Base-by-base conservation (phyloP, 2,888 invertebrate species). In the Harpalus rufipes region DNA sequence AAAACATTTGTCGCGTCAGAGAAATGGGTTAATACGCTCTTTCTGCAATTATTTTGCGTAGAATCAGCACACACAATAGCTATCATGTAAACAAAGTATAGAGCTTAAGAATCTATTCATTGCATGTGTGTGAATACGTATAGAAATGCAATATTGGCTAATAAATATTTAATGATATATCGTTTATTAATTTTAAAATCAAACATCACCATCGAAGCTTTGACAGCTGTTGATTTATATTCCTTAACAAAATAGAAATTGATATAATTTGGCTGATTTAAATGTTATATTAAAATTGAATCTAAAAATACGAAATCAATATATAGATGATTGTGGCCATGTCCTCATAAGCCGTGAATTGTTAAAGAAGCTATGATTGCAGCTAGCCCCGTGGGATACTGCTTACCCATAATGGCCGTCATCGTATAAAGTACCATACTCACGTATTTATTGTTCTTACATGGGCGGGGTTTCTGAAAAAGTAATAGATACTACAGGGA, bases 381-480 rank as follows among this genome's bases (percentile, higher is more conserved):
- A 14, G 81, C 58, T 18, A 56, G 32, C 56, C 58, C 32, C 21
- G 10, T 59, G 59, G n/a, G 44, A 12, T 81, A 81, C 72, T 32
- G 61, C 58, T 56, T 72, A 68, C 32, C 12, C 25, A 25, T 68
- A 81, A 81, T 81, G 72, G 51, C 61, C 81, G 72, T 81, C 72
- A 72, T 81, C 68, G 68, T 81, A 58, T 81, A 51, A 81, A 68
- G 72, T 81, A 56, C 68, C 72, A 25, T 58, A 81, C 68, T 81
- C 72, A 81, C 32, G 81, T 81, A 81, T 81, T 81, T 81, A 81
- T 81, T 81, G 81, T 81, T 81, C 81, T 68, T 68, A 16, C 18
- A 61, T n/a, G 61, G 61, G 80, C 16, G 59, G 61, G 61, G 41
- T 41, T 41, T 80, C 14, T 61, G 41, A 59, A 80, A 80, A 80